Percentiles rank a stretch among this genome's conserved stretches.
Conservation (phyloP, 1,140 invertebrate genomes). For the Drosophila saltans region DNA sequence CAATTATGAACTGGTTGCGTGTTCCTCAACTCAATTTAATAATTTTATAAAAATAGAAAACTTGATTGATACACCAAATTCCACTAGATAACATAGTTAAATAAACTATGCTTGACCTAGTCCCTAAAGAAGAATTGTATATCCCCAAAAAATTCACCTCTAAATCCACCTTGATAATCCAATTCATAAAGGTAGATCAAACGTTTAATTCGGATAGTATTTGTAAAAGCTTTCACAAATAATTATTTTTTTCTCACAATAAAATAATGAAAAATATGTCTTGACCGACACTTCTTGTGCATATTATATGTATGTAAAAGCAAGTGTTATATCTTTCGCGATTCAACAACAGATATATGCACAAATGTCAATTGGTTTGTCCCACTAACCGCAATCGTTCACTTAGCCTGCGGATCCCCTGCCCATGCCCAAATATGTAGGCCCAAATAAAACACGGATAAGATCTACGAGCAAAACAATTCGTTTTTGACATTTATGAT, state of each 20-base stretch:
- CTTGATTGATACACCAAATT: no score
- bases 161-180: no score
- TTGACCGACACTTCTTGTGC: slow-evolving; percentile 50
- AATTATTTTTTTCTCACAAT: slow-evolving; percentile 2
- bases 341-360: slow-evolving; percentile 40
- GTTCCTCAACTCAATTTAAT: no score
- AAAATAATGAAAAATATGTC: slow-evolving; percentile 35
- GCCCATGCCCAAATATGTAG: slow-evolving; percentile 2
- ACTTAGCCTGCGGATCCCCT: not conserved
- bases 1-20: no score
- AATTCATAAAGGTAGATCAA: no score
- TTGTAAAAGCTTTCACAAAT: not conserved
- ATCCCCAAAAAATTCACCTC: no score
- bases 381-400: slow-evolving; percentile 52
- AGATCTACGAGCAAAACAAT: slow-evolving; percentile 74
- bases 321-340: slow-evolving; percentile 52
- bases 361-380: slow-evolving; percentile 37
- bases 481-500: slow-evolving; percentile 81
- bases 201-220: no score
- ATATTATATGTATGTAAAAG: slow-evolving; percentile 44
- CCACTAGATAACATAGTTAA: no score
- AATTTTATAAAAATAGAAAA: no score
- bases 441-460: slow-evolving; percentile 56
- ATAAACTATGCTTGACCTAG: no score
- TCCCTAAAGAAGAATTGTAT: no score